Percentiles rank a stretch among this genome's conserved stretches.
Evolutionary conservation across 2,797 vertebrate species (phyloP).

Genomic region (Myripristis murdjan): DNA sequence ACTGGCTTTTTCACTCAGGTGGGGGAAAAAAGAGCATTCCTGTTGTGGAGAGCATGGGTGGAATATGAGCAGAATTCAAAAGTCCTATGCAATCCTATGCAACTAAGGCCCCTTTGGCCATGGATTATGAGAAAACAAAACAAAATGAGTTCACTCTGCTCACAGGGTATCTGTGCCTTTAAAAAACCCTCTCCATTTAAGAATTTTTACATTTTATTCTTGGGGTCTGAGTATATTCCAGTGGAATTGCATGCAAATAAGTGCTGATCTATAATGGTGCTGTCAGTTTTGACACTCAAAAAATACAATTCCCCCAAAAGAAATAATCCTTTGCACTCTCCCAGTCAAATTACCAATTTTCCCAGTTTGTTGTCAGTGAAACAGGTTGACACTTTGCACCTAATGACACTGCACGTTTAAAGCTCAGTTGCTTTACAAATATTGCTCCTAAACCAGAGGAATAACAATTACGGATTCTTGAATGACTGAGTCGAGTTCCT

Average conservation of each 20-base stretch:
- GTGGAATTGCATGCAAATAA: constrained; percentile 36
- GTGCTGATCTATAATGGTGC: constrained; percentile 22
- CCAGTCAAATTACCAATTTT: constrained; percentile 28
- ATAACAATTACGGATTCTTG: constrained; percentile 41
- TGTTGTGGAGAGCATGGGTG: too few relatives aligned
- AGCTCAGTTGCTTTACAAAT: constrained; percentile 29
- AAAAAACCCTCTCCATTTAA: constrained; percentile 1
- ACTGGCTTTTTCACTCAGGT: too few relatives aligned
- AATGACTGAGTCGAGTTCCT: constrained; percentile 49
- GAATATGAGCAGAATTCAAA: too few relatives aligned
- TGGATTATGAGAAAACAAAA: constrained; percentile 11
- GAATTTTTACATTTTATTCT: constrained; percentile 13
- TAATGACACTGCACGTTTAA: constrained; percentile 1
- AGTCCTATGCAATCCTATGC: not conserved
- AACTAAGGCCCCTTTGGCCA: not conserved
- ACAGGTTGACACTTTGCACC: not conserved
- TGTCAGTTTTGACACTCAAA: constrained; percentile 49
- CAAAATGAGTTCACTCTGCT: constrained; percentile 4
- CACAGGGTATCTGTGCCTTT: constrained; percentile 4
- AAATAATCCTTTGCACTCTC: constrained; percentile 40
- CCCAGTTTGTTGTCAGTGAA: constrained; percentile 35
- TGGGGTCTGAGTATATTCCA: constrained; percentile 17
- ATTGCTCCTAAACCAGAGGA: constrained; percentile 22
- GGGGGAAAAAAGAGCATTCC: too few relatives aligned
- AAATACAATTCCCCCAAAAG: not conserved